These are phyloP conservation scores for Ametastegia equiseti DNA, from an alignment of 2,888 invertebrate genomes.

Conservation along the genomic window DNA sequence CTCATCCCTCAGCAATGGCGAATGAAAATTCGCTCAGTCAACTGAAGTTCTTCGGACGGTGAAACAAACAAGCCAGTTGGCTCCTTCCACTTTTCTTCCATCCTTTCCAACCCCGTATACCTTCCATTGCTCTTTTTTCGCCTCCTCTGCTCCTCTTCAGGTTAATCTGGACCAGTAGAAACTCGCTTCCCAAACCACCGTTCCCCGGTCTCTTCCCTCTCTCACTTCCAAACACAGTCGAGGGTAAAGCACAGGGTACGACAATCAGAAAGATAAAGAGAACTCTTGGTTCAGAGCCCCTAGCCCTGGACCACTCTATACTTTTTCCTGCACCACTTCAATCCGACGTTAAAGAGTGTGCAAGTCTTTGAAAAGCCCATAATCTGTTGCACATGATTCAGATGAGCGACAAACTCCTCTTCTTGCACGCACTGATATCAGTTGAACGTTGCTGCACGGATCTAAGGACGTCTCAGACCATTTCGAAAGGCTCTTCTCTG, in stretches of 20 bases:
- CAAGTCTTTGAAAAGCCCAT: not conserved
- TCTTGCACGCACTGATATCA: not conserved
- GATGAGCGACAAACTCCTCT: not conserved
- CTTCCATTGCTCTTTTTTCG: slow-evolving; percentile 14
- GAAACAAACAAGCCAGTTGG: slow-evolving; percentile 59
- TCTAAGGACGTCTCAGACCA: too few relatives aligned
- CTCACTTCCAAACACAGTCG: not conserved
- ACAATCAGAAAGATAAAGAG: slow-evolving; percentile 43
- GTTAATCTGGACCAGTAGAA: slow-evolving; percentile 34
- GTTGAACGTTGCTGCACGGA: not conserved
- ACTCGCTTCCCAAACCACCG: not conserved
- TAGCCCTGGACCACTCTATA: slow-evolving; percentile 2
- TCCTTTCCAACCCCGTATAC: not conserved
- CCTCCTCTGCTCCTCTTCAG: not conserved
- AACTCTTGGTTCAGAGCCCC: slow-evolving; percentile 35
- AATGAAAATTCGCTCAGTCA: slow-evolving; percentile 64
- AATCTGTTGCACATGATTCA: not conserved
- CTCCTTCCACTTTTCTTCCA: not conserved
- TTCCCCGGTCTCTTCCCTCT: not conserved
- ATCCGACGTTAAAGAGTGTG: not conserved
- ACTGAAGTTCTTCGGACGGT: slow-evolving; percentile 56
- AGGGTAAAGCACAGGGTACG: slow-evolving; percentile 14
- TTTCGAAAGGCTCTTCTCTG: too few relatives aligned
- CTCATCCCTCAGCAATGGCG: slow-evolving; percentile 39
- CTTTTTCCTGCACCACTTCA: slow-evolving; percentile 8